phyloP scores from a whole-genome alignment of 2,888 invertebrate genomes.

The Brachypalpus laphriformis region DNA sequence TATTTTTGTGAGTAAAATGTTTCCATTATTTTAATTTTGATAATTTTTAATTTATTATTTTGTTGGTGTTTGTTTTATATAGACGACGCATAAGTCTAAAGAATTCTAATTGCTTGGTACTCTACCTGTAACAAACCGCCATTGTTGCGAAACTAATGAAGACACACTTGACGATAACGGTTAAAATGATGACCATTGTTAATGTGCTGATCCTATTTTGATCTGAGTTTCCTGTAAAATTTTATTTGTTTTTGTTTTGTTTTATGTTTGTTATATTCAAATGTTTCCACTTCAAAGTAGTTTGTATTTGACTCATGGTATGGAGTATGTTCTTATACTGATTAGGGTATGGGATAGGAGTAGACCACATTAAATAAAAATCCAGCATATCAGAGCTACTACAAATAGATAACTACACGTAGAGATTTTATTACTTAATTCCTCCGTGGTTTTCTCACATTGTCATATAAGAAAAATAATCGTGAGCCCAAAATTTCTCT shows the following conservation, averaged over 20 bases:
- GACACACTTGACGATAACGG: slow-evolving; percentile 95
- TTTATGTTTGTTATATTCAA: background rate
- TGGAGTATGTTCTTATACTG: no score
- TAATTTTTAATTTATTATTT: slow-evolving; percentile 49
- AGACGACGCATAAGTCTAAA: slow-evolving; percentile 25
- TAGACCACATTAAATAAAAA: no score
- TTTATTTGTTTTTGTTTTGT: slow-evolving; percentile 75
- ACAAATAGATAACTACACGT: no score
- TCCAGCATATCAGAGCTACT: no score
- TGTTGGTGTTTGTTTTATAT: slow-evolving; percentile 59
- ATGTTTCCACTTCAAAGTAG: background rate
- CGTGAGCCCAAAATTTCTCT: no score
- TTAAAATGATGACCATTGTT: slow-evolving; percentile 95
- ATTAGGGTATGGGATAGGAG: no score
- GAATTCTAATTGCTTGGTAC: slow-evolving; percentile 80
- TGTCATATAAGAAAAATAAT: no score
- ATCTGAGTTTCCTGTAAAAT: slow-evolving; percentile 88
- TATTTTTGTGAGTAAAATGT: slow-evolving; percentile 62
- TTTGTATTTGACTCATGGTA: background rate
- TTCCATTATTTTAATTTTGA: slow-evolving; percentile 45
- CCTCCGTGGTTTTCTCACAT: slow-evolving; percentile 12
- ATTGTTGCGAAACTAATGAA: slow-evolving; percentile 97
- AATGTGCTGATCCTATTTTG: slow-evolving; percentile 94
- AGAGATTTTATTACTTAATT: no score
- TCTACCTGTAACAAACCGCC: slow-evolving; percentile 97